Percentiles rank a stretch among this genome's conserved stretches.
Conservation (phyloP, 2,888 invertebrate species). For the Alsophila aescularia region DNA sequence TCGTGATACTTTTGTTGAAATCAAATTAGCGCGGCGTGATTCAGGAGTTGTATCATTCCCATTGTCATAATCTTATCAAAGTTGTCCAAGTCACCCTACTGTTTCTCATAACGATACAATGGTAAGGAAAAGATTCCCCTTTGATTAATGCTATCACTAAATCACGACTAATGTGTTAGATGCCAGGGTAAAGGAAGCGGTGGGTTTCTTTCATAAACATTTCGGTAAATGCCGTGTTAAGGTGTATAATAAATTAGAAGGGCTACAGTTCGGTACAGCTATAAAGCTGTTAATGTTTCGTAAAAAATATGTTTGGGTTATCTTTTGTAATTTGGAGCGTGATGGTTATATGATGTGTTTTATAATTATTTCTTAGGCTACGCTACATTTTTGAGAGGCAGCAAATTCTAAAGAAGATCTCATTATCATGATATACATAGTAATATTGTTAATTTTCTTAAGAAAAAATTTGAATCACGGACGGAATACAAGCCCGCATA, state of each 20-base stretch:
- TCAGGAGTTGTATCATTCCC: neutral
- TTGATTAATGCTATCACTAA: conserved; percentile 68
- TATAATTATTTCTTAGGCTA: neutral
- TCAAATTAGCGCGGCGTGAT: neutral
- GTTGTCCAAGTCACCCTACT: conserved; percentile 6
- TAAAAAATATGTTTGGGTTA: conserved; percentile 33
- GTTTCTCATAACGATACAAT: conserved; percentile 1
- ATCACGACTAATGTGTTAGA: conserved; percentile 60
- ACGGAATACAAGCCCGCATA: too few species aligned
- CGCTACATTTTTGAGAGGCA: too few species aligned
- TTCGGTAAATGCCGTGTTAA: conserved; percentile 44
- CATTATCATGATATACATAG: too few species aligned
- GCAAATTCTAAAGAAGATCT: too few species aligned
- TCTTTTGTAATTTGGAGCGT: conserved; percentile 23
- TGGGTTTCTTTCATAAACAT: conserved; percentile 45
- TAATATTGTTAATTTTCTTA: too few species aligned
- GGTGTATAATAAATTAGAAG: conserved; percentile 40
- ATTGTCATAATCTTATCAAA: neutral
- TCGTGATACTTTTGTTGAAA: too few species aligned
- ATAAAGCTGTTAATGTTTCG: conserved; percentile 37
- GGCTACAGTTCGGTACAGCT: conserved; percentile 22
- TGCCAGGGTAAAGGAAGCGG: conserved; percentile 46
- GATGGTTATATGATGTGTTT: conserved; percentile 7
- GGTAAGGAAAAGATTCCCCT: conserved; percentile 41
- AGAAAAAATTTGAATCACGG: too few species aligned